Base-by-base conservation (phyloP, 2,113 vertebrate genomes). In the Calidris pygmaea region DNA sequence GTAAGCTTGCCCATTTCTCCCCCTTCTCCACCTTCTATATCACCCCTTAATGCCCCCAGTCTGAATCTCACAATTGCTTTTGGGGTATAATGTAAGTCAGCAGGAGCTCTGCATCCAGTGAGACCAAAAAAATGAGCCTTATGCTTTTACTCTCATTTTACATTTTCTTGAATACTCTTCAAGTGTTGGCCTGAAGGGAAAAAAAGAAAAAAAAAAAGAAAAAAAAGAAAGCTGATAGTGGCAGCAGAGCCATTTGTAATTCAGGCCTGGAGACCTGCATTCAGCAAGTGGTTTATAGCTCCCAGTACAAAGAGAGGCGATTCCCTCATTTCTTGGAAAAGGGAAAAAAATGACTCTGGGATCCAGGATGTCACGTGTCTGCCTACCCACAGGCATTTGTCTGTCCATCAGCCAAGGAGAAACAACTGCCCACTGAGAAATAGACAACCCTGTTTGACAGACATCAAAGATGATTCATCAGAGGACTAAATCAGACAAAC, bases 281-380 rank as follows among this genome's bases (percentile, higher is more conserved):
- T 91, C 82, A 92, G 47, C 65, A 93, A 93, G 65, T 56, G 59
- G 59, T 79, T 95, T 94, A 65, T 68, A 81, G 63, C 52, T 89
- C 53, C 37, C 39, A 62, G 71, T 89, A 90, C 22, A 39, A 95
- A 91, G 81, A 70, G 50, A 92, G 39, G 45, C 30, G 0, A 96
- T 95, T 92, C 84, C 63, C 55, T 95, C 81, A 85, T 90, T 96
- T 96, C 94, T 96, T 95, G 84, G 95, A 96, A 97, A 93, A 83
- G 12, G 74, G 35, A 52, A 93, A 95, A 93, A 91, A 93, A 60
- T 60, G 1, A 14, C 71, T 95, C 59, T 80, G 19, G 41, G 77
- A 85, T 94, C 74, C 89, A 89, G 78, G 71, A 95, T 94, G 89
- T 93, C 91, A 85, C 7, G 1, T 95, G 90, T 83, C 62, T 74